phyloP scores from a whole-genome alignment of 2,888 invertebrate genomes.

The Melinopterus prodromus region DNA sequence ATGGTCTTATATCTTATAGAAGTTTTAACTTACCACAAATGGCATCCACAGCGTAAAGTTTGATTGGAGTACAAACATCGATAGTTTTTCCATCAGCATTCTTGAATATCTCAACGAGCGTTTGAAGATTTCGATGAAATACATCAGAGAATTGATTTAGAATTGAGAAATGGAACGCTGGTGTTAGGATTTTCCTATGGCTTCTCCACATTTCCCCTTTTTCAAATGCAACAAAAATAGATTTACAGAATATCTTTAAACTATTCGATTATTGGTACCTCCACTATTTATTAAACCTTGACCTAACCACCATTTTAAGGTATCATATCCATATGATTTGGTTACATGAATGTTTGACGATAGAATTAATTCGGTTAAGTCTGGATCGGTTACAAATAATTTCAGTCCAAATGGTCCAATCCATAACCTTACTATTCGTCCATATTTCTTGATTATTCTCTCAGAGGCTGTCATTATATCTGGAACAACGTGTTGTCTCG shows the following conservation, averaged over 20 bases:
- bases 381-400: slow-evolving; percentile 29
- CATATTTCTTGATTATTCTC: slow-evolving; percentile 24
- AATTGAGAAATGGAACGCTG: slow-evolving; percentile 27
- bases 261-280: background rate
- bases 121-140: slow-evolving; percentile 13
- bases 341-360: slow-evolving; percentile 26
- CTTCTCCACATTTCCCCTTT: slow-evolving; percentile 17
- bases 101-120: slow-evolving; percentile 23
- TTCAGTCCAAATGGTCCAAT: slow-evolving; percentile 25
- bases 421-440: slow-evolving; percentile 29
- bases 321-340: slow-evolving; percentile 28
- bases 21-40: slow-evolving; percentile 20
- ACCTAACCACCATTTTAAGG: slow-evolving; percentile 26
- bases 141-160: slow-evolving; percentile 17
- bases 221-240: too few relatives aligned
- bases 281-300: slow-evolving; percentile 29
- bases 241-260: too few relatives aligned
- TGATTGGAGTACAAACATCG: slow-evolving; percentile 15
- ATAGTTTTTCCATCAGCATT: slow-evolving; percentile 19
- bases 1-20: too few relatives aligned
- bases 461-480: background rate
- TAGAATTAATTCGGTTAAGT: slow-evolving; percentile 25
- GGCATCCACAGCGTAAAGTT: slow-evolving; percentile 25
- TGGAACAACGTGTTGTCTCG: background rate
- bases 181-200: slow-evolving; percentile 23